phyloP scores from a whole-genome alignment of 2,888 invertebrate genomes.

The Xestobium rufovillosum region DNA sequence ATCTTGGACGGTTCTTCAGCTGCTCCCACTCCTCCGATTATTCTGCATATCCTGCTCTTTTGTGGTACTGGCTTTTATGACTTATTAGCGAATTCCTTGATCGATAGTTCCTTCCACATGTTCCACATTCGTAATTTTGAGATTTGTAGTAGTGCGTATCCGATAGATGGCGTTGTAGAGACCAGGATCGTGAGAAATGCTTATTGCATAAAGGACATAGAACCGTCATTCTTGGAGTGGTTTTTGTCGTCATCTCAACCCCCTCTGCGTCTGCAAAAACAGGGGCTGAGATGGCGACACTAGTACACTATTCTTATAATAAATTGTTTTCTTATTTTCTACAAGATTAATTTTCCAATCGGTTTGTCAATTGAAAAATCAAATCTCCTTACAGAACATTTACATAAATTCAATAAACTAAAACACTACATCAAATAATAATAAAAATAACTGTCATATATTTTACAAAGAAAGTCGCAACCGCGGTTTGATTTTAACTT shows the following conservation, averaged over 20 bases:
- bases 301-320: too few species aligned
- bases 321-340: too few species aligned
- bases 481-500: too few species aligned
- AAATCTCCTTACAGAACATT: too few species aligned
- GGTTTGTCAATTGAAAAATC: too few species aligned
- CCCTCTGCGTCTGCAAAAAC: conserved; percentile 28
- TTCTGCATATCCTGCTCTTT: conserved; percentile 12
- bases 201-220: conserved; percentile 45
- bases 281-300: conserved; percentile 19
- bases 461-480: too few species aligned
- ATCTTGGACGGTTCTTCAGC: conserved; percentile 1
- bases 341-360: too few species aligned
- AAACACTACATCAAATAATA: too few species aligned
- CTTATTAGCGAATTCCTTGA: conserved; percentile 46
- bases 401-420: too few species aligned
- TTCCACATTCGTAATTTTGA: conserved; percentile 43
- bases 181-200: conserved; percentile 46
- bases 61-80: conserved; percentile 47
- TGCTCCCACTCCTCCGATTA: neutral
- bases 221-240: conserved; percentile 20
- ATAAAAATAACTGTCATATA: too few species aligned
- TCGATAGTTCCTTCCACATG: conserved; percentile 45
- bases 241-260: conserved; percentile 25
- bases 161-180: conserved; percentile 45
- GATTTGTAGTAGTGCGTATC: conserved; percentile 46